phyloP scores from a whole-genome alignment of 2,797 vertebrate genomes.

The Chelidonichthys spinosus region DNA sequence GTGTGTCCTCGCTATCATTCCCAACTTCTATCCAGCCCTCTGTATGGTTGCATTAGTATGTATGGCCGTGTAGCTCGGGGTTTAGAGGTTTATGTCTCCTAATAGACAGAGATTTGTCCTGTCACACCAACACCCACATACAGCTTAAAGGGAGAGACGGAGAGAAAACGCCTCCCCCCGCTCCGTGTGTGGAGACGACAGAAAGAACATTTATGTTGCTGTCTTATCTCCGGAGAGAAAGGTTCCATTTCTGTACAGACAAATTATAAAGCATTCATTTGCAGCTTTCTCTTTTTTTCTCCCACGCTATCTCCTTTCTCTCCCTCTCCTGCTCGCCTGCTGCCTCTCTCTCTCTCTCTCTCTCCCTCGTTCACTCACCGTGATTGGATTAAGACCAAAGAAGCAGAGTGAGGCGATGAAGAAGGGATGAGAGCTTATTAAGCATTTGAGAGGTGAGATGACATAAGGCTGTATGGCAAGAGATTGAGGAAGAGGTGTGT shows the following conservation, averaged over 20 bases:
- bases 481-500: constrained; percentile 55
- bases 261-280: constrained; percentile 75
- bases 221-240: constrained; percentile 68
- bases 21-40: constrained; percentile 58
- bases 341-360: constrained; percentile 16
- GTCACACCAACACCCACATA: constrained; percentile 79
- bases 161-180: constrained; percentile 49
- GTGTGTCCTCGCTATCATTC: constrained; percentile 51
- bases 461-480: constrained; percentile 67
- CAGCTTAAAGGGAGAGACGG: constrained; percentile 68
- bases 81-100: constrained; percentile 82
- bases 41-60: constrained; percentile 77
- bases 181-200: constrained; percentile 43
- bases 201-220: constrained; percentile 63
- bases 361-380: constrained; percentile 22
- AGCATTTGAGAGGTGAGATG: constrained; percentile 74
- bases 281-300: constrained; percentile 59
- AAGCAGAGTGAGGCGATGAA: constrained; percentile 70
- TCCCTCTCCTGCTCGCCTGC: background rate
- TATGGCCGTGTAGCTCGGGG: constrained; percentile 72
- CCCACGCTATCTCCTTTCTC: constrained; percentile 49
- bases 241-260: constrained; percentile 69
- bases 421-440: constrained; percentile 74
- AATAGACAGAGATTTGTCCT: constrained; percentile 83
- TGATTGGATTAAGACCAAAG: constrained; percentile 79